Evolutionary conservation across 2,113 vertebrate genomes (phyloP).

Genomic region (Prionailurus viverrinus): DNA sequence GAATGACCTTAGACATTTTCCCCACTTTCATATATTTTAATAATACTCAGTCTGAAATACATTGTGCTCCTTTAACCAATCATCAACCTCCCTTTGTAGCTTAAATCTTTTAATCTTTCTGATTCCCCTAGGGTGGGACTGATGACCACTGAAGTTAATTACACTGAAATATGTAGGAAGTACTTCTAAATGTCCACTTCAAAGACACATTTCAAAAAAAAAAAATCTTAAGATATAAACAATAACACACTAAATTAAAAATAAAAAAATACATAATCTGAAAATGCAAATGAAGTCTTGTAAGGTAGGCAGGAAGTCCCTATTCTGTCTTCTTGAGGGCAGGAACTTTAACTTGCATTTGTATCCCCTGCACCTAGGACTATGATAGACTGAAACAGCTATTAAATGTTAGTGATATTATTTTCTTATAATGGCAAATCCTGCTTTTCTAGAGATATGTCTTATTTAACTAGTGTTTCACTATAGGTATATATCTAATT

Average conservation of each 20-base stretch:
- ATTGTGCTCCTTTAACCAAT: background rate
- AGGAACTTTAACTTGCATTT: background rate
- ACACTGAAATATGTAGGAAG: background rate
- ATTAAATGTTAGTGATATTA: background rate
- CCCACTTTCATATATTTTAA: background rate
- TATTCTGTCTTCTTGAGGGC: background rate
- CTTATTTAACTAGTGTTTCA: constrained; percentile 19
- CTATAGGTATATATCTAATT: constrained; percentile 20
- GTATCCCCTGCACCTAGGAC: background rate
- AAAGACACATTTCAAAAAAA: background rate
- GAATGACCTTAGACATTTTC: background rate
- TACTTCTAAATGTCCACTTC: background rate
- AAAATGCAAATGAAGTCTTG: constrained; percentile 11
- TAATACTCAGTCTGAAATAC: background rate
- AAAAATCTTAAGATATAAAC: background rate
- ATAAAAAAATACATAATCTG: background rate
- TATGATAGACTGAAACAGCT: background rate
- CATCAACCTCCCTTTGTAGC: background rate
- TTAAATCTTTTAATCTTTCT: constrained; percentile 45
- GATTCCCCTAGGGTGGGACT: background rate
- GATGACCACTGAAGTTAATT: background rate
- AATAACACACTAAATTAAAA: constrained; percentile 23
- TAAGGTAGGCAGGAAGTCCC: background rate
- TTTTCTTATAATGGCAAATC: background rate
- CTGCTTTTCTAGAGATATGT: constrained; percentile 27